A percentile compares a stretch with the other conserved stretches of the same genome.
phyloP scores from a whole-genome alignment of 2,888 invertebrate genomes.

The Cryptophagus acutangulus region DNA sequence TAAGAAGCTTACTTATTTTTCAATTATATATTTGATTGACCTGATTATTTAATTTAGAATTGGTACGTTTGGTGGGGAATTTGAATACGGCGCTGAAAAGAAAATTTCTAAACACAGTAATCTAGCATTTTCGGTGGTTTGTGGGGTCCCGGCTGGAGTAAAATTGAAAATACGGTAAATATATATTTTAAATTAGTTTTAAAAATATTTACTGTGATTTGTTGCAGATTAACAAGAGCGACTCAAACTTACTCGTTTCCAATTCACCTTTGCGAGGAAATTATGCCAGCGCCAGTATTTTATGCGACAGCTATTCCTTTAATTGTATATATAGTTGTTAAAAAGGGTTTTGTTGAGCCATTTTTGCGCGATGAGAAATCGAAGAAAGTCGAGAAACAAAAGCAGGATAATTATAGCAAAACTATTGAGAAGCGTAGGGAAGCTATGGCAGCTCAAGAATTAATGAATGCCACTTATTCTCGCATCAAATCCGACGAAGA shows the following conservation, averaged over 20 bases:
- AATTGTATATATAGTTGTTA: slow-evolving; percentile 73
- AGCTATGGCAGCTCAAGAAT: slow-evolving; percentile 77
- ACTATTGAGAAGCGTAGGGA: slow-evolving; percentile 76
- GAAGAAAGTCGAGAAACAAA: slow-evolving; percentile 74
- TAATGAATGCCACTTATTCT: slow-evolving; percentile 88
- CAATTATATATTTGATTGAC: slow-evolving; percentile 7
- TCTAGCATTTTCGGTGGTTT: slow-evolving; percentile 75
- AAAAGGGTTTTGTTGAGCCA: slow-evolving; percentile 81
- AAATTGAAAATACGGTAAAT: slow-evolving; percentile 79
- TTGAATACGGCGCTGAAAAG: slow-evolving; percentile 91
- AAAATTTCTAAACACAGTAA: slow-evolving; percentile 87
- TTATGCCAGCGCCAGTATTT: slow-evolving; percentile 84
- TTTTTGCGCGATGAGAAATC: slow-evolving; percentile 72
- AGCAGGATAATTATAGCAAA: slow-evolving; percentile 73
- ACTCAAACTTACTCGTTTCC: slow-evolving; percentile 86
- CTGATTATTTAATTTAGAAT: slow-evolving; percentile 51
- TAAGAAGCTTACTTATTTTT: slow-evolving; percentile 29
- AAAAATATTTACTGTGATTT: neutral
- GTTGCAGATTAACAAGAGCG: slow-evolving; percentile 71
- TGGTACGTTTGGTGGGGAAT: slow-evolving; percentile 79
- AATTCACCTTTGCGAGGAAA: slow-evolving; percentile 84
- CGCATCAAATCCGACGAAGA: slow-evolving; percentile 79
- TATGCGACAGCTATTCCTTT: slow-evolving; percentile 89
- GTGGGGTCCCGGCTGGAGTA: slow-evolving; percentile 86
- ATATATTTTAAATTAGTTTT: slow-evolving; percentile 10